Percentiles rank a stretch among this genome's conserved stretches.
These are phyloP conservation scores for Anguilla rostrata DNA, from an alignment of 2,113 vertebrate genomes.

Conservation along the genomic window DNA sequence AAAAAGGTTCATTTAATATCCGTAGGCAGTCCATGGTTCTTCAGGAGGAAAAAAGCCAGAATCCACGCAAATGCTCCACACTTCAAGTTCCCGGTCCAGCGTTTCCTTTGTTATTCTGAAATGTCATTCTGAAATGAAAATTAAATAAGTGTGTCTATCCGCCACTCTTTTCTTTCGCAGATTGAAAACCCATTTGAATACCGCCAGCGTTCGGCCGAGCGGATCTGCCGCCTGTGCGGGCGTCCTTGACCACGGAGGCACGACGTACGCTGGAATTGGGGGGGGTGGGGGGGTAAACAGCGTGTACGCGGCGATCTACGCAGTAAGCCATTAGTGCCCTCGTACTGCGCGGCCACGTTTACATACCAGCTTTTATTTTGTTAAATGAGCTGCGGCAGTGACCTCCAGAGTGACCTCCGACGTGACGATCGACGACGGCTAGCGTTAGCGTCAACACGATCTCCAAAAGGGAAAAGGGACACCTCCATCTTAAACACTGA, in stretches of 20 bases:
- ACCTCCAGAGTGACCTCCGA: slow-evolving; percentile 70
- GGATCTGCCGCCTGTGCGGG: not conserved
- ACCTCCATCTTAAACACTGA: no score
- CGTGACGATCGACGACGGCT: slow-evolving; percentile 71
- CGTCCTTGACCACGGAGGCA: slow-evolving; percentile 12
- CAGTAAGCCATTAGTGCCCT: slow-evolving; percentile 43
- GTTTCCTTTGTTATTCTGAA: not conserved
- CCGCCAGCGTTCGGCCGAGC: not conserved
- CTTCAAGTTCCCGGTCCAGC: not conserved
- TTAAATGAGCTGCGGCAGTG: slow-evolving; percentile 66
- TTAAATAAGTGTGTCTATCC: not conserved
- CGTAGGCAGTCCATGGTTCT: not conserved
- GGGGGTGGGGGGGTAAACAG: not conserved
- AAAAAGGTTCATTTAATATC: not conserved
- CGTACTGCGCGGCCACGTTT: slow-evolving; percentile 49
- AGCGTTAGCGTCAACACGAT: not conserved
- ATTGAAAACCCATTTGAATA: slow-evolving; percentile 14
- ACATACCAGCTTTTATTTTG: slow-evolving; percentile 64
- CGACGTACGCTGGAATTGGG: not conserved
- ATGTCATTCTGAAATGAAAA: slow-evolving; percentile 5
- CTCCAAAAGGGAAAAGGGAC: slow-evolving; percentile 42
- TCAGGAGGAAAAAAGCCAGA: not conserved
- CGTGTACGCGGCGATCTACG: not conserved
- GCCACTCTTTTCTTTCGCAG: not conserved
- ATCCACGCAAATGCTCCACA: not conserved